Percentiles rank a stretch among this genome's conserved stretches.
Conservation (phyloP, 2,113 vertebrate species). For the Zootoca vivipara region DNA sequence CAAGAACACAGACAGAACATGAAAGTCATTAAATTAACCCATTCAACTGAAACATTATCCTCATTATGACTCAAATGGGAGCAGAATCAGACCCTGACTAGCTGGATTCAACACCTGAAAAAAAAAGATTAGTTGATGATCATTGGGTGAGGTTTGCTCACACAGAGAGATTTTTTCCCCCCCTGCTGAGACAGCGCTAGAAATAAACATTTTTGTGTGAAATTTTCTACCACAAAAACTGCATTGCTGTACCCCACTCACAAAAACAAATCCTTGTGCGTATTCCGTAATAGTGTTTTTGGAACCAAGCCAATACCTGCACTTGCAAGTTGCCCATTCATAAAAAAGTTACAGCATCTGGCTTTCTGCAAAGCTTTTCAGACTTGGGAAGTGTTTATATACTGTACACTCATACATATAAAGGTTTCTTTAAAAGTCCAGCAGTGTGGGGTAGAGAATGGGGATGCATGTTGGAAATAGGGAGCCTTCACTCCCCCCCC, state of each 20-base stretch:
- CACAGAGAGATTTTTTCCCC: background rate
- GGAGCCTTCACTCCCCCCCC: background rate
- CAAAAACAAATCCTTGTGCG: slow-evolving; percentile 6
- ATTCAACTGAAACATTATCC: background rate
- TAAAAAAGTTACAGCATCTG: background rate
- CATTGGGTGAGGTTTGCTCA: background rate
- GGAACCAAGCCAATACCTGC: background rate
- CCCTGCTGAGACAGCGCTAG: background rate
- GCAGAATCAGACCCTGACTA: background rate
- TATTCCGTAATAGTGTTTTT: background rate
- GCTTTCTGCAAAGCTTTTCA: slow-evolving; percentile 1
- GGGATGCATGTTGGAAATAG: background rate
- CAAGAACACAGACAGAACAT: background rate
- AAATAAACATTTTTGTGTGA: background rate
- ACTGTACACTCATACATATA: background rate
- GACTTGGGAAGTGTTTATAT: background rate
- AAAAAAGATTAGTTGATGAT: slow-evolving; percentile 2
- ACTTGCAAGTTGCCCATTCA: background rate
- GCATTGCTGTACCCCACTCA: background rate
- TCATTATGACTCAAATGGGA: background rate
- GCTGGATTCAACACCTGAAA: background rate
- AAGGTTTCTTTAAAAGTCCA: background rate
- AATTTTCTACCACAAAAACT: background rate
- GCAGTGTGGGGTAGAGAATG: background rate
- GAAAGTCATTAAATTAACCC: background rate